Evolutionary conservation across 1,140 invertebrate species (phyloP).

Genomic region (Tribolium madens): DNA sequence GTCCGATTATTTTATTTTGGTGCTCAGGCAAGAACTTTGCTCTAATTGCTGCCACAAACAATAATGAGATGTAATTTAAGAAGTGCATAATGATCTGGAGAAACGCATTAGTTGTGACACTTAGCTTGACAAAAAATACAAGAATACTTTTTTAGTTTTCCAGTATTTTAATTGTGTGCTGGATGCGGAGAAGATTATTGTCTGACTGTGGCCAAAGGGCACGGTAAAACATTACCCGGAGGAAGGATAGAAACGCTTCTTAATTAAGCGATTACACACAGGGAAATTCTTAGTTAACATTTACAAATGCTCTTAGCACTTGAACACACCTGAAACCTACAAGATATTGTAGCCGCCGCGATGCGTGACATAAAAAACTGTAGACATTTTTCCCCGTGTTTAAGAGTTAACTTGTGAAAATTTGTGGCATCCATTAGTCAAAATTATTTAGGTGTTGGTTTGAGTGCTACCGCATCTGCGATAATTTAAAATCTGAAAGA

Average conservation of each 20-base stretch:
- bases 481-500: constrained; percentile 30
- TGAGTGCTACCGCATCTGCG: not conserved
- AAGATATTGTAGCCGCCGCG: not conserved
- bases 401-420: too few species aligned
- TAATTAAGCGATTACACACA: constrained; percentile 21
- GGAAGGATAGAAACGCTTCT: constrained; percentile 11
- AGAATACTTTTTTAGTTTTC: not conserved
- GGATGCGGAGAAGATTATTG: not conserved
- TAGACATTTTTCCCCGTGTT: too few species aligned
- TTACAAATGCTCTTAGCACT: constrained; percentile 31
- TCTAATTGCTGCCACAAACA: not conserved
- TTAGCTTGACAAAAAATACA: not conserved
- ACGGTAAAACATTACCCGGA: not conserved
- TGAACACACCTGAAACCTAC: constrained; percentile 22
- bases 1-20: constrained; percentile 16
- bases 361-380: not conserved
- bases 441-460: constrained; percentile 5
- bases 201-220: not conserved
- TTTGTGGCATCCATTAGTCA: not conserved
- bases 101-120: constrained; percentile 14
- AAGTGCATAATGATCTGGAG: constrained; percentile 24
- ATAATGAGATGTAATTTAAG: constrained; percentile 10
- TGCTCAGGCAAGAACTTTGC: not conserved
- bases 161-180: constrained; percentile 7
- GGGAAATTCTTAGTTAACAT: constrained; percentile 4